Base-by-base conservation (phyloP, 2,113 vertebrate species). In the mouse (Mus musculus) region DNA sequence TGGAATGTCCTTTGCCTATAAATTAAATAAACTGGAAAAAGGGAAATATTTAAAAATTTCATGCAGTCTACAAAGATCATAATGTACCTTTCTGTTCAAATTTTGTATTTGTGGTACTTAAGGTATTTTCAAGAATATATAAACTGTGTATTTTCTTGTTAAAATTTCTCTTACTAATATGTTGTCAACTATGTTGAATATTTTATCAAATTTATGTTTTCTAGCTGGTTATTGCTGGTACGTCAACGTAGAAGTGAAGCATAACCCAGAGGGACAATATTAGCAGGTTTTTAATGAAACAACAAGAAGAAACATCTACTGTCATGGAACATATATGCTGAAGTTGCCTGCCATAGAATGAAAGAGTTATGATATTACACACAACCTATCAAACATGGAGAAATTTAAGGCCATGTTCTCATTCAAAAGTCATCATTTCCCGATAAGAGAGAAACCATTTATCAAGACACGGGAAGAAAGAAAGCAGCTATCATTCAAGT, bases 381-480 rank as follows among this genome's bases (percentile, higher is more conserved):
- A 95, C 16, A 46, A 80, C 28, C 67, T 89, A 87, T 95, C 87
- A 96, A 93, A 93, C 67, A 69, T 33, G 80, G 69, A 95, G 20
- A 93, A 69, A 96, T 95, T 93, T 78, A 0, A 4, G 65, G 33
- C 85, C 30, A 65, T 82, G 65, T 96, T 97, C 75, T 97, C 89
- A 96, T 90, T 96, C 20, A 96, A 19, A n/a, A 91, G 84, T 88
- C 92, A 97, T 93, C 67, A 94, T 92, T 97, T 59, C 92, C 90
- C 96, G 61, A 94, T 76, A 67, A 87, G 54, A 73, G 39, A 80
- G 81, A 89, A 90, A 46, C 9, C 94, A 94, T 96, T 92, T 96
- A 94, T 98, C 93, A 97, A 93, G 72, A 95, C 67, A 42, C n/a
- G 19, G 33, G 30, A 97, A 91, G 61, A n/a, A 96, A 96, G 94